Evolutionary conservation across 1,140 invertebrate species (phyloP), one percentile per base, ranked within the genome.

Genomic region (Augochlora pura): DNA sequence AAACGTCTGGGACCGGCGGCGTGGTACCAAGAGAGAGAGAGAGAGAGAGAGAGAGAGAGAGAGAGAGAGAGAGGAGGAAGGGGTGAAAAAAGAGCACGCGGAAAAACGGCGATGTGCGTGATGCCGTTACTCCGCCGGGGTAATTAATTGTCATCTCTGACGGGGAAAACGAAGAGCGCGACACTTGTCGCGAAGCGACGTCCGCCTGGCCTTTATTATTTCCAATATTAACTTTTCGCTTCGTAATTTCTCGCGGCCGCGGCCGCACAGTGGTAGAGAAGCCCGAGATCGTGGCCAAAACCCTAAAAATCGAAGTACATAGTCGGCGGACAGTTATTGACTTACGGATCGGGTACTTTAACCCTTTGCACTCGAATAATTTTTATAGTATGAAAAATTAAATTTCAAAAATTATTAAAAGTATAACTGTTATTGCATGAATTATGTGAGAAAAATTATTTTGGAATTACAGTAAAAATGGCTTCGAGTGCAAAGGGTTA

Each of bases 191-290:
- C 70, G 77, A 76, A 65, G 66, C 42, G 83, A 79, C 82, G 79
- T 66, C 63, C 71, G 54, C 16, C 0, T 23, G 71, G 75, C 70
- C 80, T 77, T 86, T 71, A 85, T n/a, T 74, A 82, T 81, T 86
- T 86, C 83, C 84, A 82, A 86, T 86, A 86, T 77, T 82, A 82
- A n/a, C n/a, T n/a, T 86, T 83, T 82, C 49, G 21, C 16, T 42
- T 10, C 67, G 79, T 84, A 85, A 86, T 86, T 86, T 82, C 69
- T 85, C 71, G 60, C 62, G 38, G 63, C 21, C 57, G 62, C 32
- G 54, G 49, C 14, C 54, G 32, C n/a, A n/a, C n/a, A n/a, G n/a
- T n/a, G n/a, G n/a, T n/a, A n/a, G n/a, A n/a, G n/a, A n/a, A n/a
- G n/a, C n/a, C n/a, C n/a, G n/a, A n/a, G n/a, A n/a, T n/a, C n/a